A percentile compares a stretch with the other conserved stretches of the same genome.
phyloP scores from a whole-genome alignment of 2,113 vertebrate species.

The Prunella fulvescens region DNA sequence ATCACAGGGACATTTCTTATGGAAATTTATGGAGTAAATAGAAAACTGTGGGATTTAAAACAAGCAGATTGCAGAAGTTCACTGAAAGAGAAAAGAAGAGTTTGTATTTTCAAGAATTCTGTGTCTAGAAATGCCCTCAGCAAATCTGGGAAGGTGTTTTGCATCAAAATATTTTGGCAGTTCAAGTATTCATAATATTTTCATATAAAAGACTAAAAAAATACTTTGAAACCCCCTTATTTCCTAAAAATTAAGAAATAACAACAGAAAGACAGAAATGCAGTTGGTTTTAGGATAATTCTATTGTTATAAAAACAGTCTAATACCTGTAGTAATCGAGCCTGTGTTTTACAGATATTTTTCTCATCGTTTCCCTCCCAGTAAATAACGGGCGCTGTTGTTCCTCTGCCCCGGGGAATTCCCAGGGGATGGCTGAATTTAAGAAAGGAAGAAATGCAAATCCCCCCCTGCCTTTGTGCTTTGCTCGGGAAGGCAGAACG shows the following conservation, averaged over 20 bases:
- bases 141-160: background rate
- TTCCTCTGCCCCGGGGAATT: background rate
- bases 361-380: background rate
- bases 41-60: background rate
- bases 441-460: constrained; percentile 19
- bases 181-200: background rate
- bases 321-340: background rate
- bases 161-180: background rate
- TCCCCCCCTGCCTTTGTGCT: constrained; percentile 10
- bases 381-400: background rate
- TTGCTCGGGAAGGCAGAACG: background rate
- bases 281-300: background rate
- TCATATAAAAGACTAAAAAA: background rate
- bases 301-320: background rate
- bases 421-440: background rate
- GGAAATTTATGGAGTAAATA: background rate
- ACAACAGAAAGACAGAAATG: background rate
- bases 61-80: background rate
- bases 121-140: background rate
- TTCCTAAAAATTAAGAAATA: background rate
- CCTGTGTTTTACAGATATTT: background rate
- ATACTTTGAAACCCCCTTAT: background rate
- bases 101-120: background rate
- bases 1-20: fast-evolving
- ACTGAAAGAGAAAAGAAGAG: background rate